Conservation (phyloP, 2,113 vertebrate species). For the Sclerurus mexicanus region DNA sequence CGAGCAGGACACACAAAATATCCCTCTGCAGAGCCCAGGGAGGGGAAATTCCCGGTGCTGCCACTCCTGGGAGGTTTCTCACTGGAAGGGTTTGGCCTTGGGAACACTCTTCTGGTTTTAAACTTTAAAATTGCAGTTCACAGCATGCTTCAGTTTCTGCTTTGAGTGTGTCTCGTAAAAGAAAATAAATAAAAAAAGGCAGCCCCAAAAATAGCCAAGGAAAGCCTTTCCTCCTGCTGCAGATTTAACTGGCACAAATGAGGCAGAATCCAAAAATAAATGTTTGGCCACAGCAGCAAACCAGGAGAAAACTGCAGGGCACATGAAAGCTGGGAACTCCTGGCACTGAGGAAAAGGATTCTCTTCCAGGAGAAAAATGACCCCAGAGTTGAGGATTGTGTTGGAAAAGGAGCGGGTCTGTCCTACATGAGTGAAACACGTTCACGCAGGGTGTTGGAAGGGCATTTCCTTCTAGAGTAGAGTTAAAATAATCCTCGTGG, state of each 20-base stretch:
- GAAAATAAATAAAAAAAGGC: not conserved
- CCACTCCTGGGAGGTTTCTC: not conserved
- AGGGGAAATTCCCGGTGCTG: not conserved
- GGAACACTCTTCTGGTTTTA: not conserved
- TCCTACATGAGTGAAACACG: not conserved
- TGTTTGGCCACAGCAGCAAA: not conserved
- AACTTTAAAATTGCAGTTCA: not conserved
- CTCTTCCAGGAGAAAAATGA: not conserved
- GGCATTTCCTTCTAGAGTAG: not conserved
- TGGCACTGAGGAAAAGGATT: not conserved
- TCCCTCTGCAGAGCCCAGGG: not conserved
- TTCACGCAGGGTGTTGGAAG: not conserved
- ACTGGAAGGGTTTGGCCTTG: not conserved
- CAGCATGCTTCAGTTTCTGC: not conserved
- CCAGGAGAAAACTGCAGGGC: not conserved
- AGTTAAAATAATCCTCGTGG: not conserved
- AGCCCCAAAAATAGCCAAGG: not conserved
- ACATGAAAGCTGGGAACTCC: not conserved
- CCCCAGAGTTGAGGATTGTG: not conserved
- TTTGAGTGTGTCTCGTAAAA: not conserved
- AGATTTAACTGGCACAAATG: not conserved
- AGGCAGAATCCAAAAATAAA: not conserved
- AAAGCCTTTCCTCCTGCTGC: not conserved
- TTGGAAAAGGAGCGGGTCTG: not conserved
- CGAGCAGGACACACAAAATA: not conserved